phyloP scores from a whole-genome alignment of 2,888 invertebrate species.

The Sarcophaga variegata region DNA sequence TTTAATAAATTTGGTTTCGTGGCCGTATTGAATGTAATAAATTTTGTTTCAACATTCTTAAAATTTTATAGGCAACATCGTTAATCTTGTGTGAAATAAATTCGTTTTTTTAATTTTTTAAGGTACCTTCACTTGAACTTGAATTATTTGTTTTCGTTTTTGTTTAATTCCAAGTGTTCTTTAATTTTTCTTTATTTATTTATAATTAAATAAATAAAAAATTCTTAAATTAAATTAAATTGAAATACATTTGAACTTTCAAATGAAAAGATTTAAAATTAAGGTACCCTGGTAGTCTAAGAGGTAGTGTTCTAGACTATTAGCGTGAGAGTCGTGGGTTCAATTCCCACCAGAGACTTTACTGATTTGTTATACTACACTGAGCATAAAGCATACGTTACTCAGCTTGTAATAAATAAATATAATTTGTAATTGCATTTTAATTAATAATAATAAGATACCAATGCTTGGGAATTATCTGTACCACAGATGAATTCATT shows the following conservation, averaged over 20 bases:
- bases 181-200: background rate
- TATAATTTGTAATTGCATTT: too few relatives aligned
- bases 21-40: slow-evolving; percentile 43
- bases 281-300: too few relatives aligned
- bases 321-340: too few relatives aligned
- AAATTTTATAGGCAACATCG: slow-evolving; percentile 64
- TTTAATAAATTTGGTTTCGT: background rate
- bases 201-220: background rate
- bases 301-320: too few relatives aligned
- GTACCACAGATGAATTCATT: too few relatives aligned
- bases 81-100: slow-evolving; percentile 63
- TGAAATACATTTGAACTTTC: background rate
- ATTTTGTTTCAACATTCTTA: slow-evolving; percentile 67
- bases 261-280: too few relatives aligned
- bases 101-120: slow-evolving; percentile 15
- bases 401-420: too few relatives aligned
- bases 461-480: too few relatives aligned
- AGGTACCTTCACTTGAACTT: slow-evolving; percentile 30
- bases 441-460: too few relatives aligned
- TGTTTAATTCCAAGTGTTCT: slow-evolving; percentile 6
- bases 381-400: too few relatives aligned
- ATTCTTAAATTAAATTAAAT: background rate
- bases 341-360: too few relatives aligned
- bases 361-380: too few relatives aligned
- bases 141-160: slow-evolving; percentile 8